Conservation (phyloP, 2,888 invertebrate species). For the Drosophila mettleri region DNA sequence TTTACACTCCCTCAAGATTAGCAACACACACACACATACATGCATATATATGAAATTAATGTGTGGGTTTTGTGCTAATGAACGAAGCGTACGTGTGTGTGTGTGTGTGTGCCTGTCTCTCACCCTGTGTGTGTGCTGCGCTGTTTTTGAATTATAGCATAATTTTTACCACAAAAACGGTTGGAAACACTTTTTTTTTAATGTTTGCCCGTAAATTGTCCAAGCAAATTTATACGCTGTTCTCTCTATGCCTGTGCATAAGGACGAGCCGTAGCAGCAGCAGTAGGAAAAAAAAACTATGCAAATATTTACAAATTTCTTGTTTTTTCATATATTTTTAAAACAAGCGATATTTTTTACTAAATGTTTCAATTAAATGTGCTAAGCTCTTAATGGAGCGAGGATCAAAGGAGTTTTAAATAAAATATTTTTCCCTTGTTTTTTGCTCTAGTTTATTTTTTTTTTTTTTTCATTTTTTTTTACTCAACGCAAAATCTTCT, state of each 20-base stretch:
- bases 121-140: slow-evolving; percentile 37
- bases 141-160: slow-evolving; percentile 79
- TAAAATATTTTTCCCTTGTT: neutral
- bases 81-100: slow-evolving; percentile 45
- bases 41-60: slow-evolving; percentile 58
- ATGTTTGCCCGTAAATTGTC: slow-evolving; percentile 63
- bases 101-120: slow-evolving; percentile 20
- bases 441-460: too few species aligned
- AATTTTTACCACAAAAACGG: slow-evolving; percentile 69
- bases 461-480: neutral
- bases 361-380: slow-evolving; percentile 47
- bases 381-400: slow-evolving; percentile 21
- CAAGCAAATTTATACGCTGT: slow-evolving; percentile 40
- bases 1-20: slow-evolving; percentile 63
- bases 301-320: slow-evolving; percentile 52
- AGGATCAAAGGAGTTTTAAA: neutral
- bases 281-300: slow-evolving; percentile 43
- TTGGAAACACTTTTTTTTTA: slow-evolving; percentile 43
- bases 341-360: slow-evolving; percentile 9
- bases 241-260: slow-evolving; percentile 33
- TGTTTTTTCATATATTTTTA: slow-evolving; percentile 8
- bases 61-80: slow-evolving; percentile 77
- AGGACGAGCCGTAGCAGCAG: slow-evolving; percentile 22
- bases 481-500: neutral
- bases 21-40: slow-evolving; percentile 29